These are phyloP conservation scores for Rhodophaea formosa DNA, from an alignment of 2,888 invertebrate genomes.

Conservation along the genomic window DNA sequence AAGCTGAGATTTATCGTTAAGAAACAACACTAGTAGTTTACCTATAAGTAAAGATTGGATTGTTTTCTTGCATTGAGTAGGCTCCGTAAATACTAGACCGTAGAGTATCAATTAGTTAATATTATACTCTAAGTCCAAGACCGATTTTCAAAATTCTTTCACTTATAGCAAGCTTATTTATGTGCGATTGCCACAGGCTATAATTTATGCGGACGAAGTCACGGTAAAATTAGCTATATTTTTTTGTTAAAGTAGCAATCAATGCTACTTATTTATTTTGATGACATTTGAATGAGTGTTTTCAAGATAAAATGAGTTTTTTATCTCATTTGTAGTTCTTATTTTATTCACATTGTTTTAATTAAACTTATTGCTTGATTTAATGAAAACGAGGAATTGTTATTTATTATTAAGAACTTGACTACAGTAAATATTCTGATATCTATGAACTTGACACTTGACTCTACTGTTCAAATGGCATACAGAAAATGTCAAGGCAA, in stretches of 20 bases:
- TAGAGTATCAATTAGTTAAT: too few species aligned
- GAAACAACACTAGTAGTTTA: neutral
- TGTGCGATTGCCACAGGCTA: too few species aligned
- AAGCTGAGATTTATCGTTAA: neutral
- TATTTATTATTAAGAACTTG: neutral
- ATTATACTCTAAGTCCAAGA: too few species aligned
- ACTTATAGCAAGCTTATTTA: too few species aligned
- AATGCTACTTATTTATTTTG: neutral
- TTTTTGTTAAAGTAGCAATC: neutral
- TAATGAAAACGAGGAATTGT: neutral
- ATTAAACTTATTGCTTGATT: neutral
- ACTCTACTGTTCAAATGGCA: conserved; percentile 11
- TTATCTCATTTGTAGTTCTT: neutral
- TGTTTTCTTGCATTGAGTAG: too few species aligned
- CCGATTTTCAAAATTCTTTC: too few species aligned
- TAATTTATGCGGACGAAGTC: too few species aligned
- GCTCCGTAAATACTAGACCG: too few species aligned
- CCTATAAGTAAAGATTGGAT: too few species aligned
- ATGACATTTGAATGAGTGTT: neutral
- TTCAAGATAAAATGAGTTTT: neutral
- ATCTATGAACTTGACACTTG: neutral
- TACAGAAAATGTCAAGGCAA: conserved; percentile 27
- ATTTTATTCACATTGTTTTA: neutral
- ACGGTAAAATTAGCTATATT: too few species aligned
- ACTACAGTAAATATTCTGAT: too few species aligned